Base-by-base conservation (phyloP, 2,797 vertebrate genomes). In the Nothura maculosa region DNA sequence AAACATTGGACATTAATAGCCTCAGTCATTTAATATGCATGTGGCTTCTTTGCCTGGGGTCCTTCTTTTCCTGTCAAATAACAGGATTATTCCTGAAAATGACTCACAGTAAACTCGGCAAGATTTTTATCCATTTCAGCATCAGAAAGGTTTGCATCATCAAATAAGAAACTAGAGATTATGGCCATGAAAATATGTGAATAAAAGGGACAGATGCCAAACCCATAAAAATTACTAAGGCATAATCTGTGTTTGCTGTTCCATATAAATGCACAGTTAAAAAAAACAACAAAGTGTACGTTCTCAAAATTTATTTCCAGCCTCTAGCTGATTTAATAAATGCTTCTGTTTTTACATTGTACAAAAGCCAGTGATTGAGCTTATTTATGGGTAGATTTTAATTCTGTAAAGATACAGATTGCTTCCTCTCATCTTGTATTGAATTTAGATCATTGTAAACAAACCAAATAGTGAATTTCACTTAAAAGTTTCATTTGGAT, bases 241-340 rank as follows among this genome's bases (percentile, higher is more conserved):
- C 81, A 87, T 94, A 93, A 94, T 96, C 94, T 94, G 86, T 91
- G 86, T 89, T 92, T 96, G 81, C 70, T 86, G 70, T 93, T 92
- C 55, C 78, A 81, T 88, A 70, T 61, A 95, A 95, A 94, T 48
- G 92, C 62, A 78, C 32, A 61, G 72, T 85, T 62, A 54, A 75
- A 87, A 87, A 48, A 27, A 68, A 63, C 81, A 86, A 48, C 75
- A 67, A 1, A 47, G 48, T 79, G 27, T 58, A 88, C 55, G 77
- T 87, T 75, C 67, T 90, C 68, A 47, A 75, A 3, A 91, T 90
- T 81, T 83, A 83, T 92, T 88, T 92, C 75, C 58, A 93, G 55
- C 66, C 64, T 78, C 50, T 67, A 83, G 62, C 43, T 0, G 3
- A 81, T 88, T 66, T 81, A 79, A 50, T 68, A 36, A 38, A 79